Conservation (phyloP, 2,888 invertebrate species). For the Crossocerus cetratus region DNA sequence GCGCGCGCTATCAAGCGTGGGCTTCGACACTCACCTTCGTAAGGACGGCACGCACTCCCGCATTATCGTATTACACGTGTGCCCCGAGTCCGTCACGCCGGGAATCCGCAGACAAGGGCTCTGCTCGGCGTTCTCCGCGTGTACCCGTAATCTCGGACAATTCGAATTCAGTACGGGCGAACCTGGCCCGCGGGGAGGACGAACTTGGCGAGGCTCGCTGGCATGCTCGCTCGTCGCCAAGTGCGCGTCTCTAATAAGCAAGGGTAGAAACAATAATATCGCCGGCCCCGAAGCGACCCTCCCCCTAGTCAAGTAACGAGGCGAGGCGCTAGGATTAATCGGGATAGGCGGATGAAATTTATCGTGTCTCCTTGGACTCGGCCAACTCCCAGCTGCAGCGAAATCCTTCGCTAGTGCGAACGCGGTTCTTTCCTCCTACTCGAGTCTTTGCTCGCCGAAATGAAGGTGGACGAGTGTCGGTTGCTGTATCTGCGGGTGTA, state of each 20-base stretch:
- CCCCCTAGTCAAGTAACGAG: conserved; percentile 70
- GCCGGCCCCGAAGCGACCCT: conserved; percentile 47
- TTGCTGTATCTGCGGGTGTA: neutral
- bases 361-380: conserved; percentile 55
- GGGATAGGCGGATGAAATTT: conserved; percentile 71
- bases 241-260: conserved; percentile 70
- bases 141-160: conserved; percentile 46
- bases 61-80: neutral
- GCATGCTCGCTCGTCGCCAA: conserved; percentile 71
- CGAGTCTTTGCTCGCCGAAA: too few species aligned
- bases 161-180: conserved; percentile 40
- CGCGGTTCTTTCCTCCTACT: too few species aligned
- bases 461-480: too few species aligned
- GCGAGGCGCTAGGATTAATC: conserved; percentile 71
- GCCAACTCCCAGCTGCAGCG: too few species aligned
- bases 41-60: neutral
- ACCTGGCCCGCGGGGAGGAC: conserved; percentile 66
- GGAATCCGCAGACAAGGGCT: neutral
- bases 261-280: conserved; percentile 74
- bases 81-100: neutral
- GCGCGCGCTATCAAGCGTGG: too few species aligned
- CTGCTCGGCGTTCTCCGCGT: neutral
- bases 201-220: conserved; percentile 61
- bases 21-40: too few species aligned
- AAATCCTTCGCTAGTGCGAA: too few species aligned